Evolutionary conservation across 2,113 vertebrate species (phyloP).

Genomic region (Corvus cornix): DNA sequence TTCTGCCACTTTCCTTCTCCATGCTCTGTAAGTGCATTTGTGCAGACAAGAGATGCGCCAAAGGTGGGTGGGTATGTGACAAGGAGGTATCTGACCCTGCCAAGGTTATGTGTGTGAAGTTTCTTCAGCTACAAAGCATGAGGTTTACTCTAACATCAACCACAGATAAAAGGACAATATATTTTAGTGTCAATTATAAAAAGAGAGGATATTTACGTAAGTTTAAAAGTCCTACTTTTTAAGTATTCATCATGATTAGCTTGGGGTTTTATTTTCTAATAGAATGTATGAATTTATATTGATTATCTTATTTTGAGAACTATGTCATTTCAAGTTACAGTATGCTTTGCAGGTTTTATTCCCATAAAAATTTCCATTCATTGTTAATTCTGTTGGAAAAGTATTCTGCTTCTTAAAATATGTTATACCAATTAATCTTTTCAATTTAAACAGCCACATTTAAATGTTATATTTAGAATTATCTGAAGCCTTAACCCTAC

Average conservation of each 20-base stretch:
- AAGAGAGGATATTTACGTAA: background rate
- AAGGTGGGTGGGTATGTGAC: background rate
- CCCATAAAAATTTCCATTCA: background rate
- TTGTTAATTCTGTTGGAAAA: background rate
- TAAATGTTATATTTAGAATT: background rate
- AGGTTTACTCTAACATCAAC: background rate
- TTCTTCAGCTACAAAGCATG: fast-evolving
- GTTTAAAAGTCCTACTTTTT: background rate
- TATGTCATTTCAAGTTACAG: background rate
- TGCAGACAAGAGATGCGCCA: background rate
- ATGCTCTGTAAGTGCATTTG: background rate
- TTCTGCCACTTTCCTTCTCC: background rate
- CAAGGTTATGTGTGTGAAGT: background rate
- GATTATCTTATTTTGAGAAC: background rate
- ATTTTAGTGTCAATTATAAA: background rate
- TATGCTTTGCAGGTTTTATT: background rate
- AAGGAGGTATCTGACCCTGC: background rate
- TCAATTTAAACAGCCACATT: background rate
- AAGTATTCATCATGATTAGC: background rate
- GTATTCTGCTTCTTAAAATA: background rate
- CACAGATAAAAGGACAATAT: background rate
- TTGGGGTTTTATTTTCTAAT: fast-evolving
- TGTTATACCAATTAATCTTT: background rate
- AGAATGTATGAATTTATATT: background rate
- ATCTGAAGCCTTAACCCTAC: background rate